A percentile compares a stretch with the other conserved stretches of the same genome.
phyloP scores from a whole-genome alignment of 2,888 invertebrate genomes.

The Bellardia bayeri region DNA sequence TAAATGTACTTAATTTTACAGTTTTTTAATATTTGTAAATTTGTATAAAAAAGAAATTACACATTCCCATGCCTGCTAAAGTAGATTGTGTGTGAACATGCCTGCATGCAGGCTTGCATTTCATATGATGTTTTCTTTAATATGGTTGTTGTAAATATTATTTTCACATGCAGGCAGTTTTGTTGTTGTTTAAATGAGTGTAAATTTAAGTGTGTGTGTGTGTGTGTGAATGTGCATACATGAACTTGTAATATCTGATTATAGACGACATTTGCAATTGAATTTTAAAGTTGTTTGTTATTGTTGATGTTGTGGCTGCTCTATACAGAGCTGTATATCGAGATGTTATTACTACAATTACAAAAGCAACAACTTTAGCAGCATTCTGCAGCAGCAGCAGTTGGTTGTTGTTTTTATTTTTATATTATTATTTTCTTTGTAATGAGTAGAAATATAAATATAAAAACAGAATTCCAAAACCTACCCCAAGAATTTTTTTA shows the following conservation, averaged over 20 bases:
- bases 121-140: conserved; percentile 29
- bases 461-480: conserved; percentile 67
- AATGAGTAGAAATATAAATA: conserved; percentile 33
- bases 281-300: conserved; percentile 64
- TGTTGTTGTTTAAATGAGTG: not conserved
- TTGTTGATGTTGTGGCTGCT: conserved; percentile 37
- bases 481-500: conserved; percentile 73
- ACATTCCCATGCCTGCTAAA: conserved; percentile 43
- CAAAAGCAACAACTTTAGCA: conserved; percentile 47
- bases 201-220: not conserved
- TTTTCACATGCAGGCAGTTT: conserved; percentile 43
- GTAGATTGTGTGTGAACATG: conserved; percentile 26
- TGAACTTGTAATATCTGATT: conserved; percentile 67
- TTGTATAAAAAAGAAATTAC: conserved; percentile 15
- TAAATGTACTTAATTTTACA: no score
- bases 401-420: conserved; percentile 49
- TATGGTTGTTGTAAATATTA: conserved; percentile 2
- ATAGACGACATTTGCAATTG: conserved; percentile 69
- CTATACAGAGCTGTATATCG: conserved; percentile 38
- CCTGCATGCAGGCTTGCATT: conserved; percentile 51
- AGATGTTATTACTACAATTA: conserved; percentile 67
- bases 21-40: no score
- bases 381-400: conserved; percentile 37
- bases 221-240: conserved; percentile 36
- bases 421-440: conserved; percentile 53